These are phyloP conservation scores for Astatoreochromis straeleni DNA, from an alignment of 2,113 vertebrate species.

Conservation along the genomic window DNA sequence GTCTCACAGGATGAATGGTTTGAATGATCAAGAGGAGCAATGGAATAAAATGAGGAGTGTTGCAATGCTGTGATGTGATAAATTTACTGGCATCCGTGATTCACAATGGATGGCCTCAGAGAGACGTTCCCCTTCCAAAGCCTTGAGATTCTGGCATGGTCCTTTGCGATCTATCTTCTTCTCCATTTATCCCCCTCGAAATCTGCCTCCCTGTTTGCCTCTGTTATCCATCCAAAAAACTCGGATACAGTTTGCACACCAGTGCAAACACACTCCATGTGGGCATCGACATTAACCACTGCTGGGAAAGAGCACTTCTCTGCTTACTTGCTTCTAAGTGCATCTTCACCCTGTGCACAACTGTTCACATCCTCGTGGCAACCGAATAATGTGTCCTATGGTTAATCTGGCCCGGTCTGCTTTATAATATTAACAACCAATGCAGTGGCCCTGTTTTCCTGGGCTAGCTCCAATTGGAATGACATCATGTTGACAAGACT, in stretches of 20 bases:
- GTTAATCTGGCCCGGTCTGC: background rate
- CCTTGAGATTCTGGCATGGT: conserved; percentile 12
- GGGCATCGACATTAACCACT: background rate
- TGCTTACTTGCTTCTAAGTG: background rate
- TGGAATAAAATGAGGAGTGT: conserved; percentile 16
- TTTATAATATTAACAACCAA: conserved; percentile 43
- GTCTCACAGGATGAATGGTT: background rate
- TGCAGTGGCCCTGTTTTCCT: conserved; percentile 12
- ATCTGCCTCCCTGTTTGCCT: conserved; percentile 10
- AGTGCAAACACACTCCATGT: background rate
- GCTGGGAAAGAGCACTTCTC: background rate
- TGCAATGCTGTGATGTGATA: conserved; percentile 5
- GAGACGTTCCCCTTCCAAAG: background rate
- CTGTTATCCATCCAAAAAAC: conserved; percentile 25
- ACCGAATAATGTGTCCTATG: background rate
- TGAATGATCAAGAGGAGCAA: conserved; percentile 28
- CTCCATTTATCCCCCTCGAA: conserved; percentile 13
- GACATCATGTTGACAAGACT: conserved; percentile 58
- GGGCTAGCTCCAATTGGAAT: conserved; percentile 21
- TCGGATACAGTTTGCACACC: conserved; percentile 1
- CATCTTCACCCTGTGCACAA: background rate
- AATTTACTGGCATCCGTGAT: conserved; percentile 15
- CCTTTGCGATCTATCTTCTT: background rate
- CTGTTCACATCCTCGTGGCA: background rate
- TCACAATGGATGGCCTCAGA: conserved; percentile 1